phyloP scores from a whole-genome alignment of 2,113 vertebrate species.

The Rhea americana region DNA sequence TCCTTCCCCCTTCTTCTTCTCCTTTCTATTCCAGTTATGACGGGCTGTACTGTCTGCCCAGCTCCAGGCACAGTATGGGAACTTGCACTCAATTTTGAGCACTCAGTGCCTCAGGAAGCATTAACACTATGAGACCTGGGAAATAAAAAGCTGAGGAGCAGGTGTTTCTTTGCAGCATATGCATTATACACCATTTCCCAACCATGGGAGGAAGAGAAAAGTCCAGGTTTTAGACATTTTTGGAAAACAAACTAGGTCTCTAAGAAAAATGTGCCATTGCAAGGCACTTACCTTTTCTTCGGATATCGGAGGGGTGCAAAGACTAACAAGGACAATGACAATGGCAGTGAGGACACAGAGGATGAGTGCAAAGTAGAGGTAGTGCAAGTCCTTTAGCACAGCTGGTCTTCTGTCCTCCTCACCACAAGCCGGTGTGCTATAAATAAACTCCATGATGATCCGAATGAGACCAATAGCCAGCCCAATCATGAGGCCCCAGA shows the following conservation, averaged over 20 bases:
- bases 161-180: neutral
- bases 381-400: slow-evolving; percentile 87
- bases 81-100: slow-evolving; percentile 48
- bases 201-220: neutral
- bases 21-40: slow-evolving; percentile 4
- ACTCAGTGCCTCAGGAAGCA: slow-evolving; percentile 26
- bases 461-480: slow-evolving; percentile 81
- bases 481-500: slow-evolving; percentile 92
- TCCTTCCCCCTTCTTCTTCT: slow-evolving; percentile 23
- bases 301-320: slow-evolving; percentile 84
- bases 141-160: neutral
- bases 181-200: neutral
- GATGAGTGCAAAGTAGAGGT: slow-evolving; percentile 93
- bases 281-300: slow-evolving; percentile 81
- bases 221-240: neutral
- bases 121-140: slow-evolving; percentile 24
- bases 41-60: slow-evolving; percentile 34
- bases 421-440: slow-evolving; percentile 82
- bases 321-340: slow-evolving; percentile 79
- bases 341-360: slow-evolving; percentile 80
- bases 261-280: neutral
- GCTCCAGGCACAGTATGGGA: slow-evolving; percentile 50
- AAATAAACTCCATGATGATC: slow-evolving; percentile 89
- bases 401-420: slow-evolving; percentile 84
- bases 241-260: rapidly evolving